Evolutionary conservation across 2,113 vertebrate genomes (phyloP).

Genomic region (Otocyon megalotis): DNA sequence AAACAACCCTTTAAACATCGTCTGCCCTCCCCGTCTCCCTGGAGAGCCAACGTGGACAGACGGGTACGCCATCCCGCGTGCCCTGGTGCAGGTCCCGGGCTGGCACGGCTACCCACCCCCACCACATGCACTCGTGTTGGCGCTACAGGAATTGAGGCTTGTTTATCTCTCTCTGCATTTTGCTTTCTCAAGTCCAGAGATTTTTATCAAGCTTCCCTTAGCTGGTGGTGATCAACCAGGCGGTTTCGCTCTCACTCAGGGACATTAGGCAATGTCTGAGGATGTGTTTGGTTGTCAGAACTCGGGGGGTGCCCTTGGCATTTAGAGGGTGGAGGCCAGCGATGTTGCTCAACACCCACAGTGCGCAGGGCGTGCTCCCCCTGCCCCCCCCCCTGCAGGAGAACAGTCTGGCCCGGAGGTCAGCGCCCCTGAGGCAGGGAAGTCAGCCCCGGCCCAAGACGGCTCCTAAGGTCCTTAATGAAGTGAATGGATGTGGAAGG

Average conservation of each 20-base stretch:
- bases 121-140: fast-evolving
- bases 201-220: neutral
- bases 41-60: fast-evolving
- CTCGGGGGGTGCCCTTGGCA: neutral
- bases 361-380: too few relatives aligned
- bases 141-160: neutral
- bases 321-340: neutral
- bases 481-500: neutral
- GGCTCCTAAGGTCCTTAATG: too few relatives aligned
- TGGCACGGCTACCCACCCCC: fast-evolving
- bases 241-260: neutral
- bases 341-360: neutral
- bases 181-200: neutral
- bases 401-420: fast-evolving
- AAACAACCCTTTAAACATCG: neutral
- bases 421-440: neutral
- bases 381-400: neutral
- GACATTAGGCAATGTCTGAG: neutral
- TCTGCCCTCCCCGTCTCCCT: neutral
- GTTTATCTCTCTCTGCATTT: neutral
- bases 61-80: fast-evolving
- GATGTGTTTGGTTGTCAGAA: neutral
- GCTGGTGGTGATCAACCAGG: neutral
- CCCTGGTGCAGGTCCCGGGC: fast-evolving
- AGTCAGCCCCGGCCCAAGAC: neutral